Evolutionary conservation across 2,113 vertebrate species (phyloP), one percentile per base, ranked within the genome.

Genomic region (Phodopus roborovskii): DNA sequence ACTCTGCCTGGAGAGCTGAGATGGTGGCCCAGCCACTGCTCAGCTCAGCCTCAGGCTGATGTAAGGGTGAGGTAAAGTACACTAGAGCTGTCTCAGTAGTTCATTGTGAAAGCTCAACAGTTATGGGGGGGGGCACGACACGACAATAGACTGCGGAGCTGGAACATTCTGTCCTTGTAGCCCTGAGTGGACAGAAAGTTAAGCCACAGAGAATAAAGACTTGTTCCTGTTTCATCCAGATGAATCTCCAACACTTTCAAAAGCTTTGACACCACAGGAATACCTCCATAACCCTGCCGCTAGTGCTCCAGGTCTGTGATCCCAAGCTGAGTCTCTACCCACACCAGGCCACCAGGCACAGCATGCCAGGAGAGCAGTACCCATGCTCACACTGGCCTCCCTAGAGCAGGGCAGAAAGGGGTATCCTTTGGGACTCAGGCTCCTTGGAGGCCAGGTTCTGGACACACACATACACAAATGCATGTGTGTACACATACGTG

Each of bases 1-100:
- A 20, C 30, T 24, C 71, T 5, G 20, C n/a, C 71, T 24, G n/a
- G 9, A 73, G n/a, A 39, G 19, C 71, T 73, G 71, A 50, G 19
- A 28, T 10, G 22, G 39, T 45, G 71, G 9, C 13, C 48, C 15
- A 70, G 53, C 79, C 62, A 15, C 89, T 9, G 9, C 39, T 26
- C 2, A 1, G 9, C 39, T 26, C 2, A 1, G 15, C 12, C 4
- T 39, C 28, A 30, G 39, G 16, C 0, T 22, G 33, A 64, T 62
- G 7, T 4, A 9, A 50, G 28, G 39, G 10, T 4, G 12, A 50
- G 28, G 39, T 36, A 53, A 28, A 71, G 9, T 42, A 42, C 16
- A 5, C 0, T 2, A n/a, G 53, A 22, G 2, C 33, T 15, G 56
- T 50, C 66, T 20, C 58, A 0, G 10, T 11, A 1, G 1, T 33